Base-by-base conservation (phyloP, 2,888 invertebrate species). In the Periphyllus acericola region DNA sequence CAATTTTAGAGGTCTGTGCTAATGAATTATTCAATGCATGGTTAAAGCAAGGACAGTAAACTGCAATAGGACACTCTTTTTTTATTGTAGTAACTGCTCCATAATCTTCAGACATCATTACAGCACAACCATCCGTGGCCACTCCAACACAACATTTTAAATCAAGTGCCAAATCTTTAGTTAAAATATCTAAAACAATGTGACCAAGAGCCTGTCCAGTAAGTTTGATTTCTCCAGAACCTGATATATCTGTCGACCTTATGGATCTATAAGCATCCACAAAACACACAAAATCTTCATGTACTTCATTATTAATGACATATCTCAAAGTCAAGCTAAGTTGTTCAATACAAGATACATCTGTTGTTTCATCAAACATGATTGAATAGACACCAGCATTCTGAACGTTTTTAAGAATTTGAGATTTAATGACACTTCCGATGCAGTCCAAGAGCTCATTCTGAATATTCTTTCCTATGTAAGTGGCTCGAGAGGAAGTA, bases 71-170 rank as follows among this genome's bases (percentile, higher is more conserved):
- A 75, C 40, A 75, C 74, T 75, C 40, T 75, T 75, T 40, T n/a
- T 75, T 40, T 40, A 75, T n/a, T n/a, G 74, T 40, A 40, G 36
- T 75, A 75, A 75, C 74, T 75, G 74, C 74, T 75, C 74, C 74
- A 75, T 6, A 75, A 75, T 75, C 74, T 75, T 75, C 74, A 40
- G 40, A 75, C 4, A 75, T 25, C 74, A 75, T 75, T 75, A 75
- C 74, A 40, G 36, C 74, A 40, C 40, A 75, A 75, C 40, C 40
- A 75, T 75, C 74, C 0, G 74, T 40, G 74, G 74, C 74, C 40
- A 75, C 36, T 75, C 74, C 74, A 75, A 75, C 74, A 75, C 74
- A 75, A 75, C 74, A 1, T 75, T 75, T 36, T 75, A 75, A 75
- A 75, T 75, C 74, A 40, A 75, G 40, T 75, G n/a, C 40, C n/a